Percentiles rank a stretch among this genome's conserved stretches.
Evolutionary conservation across 2,888 invertebrate genomes (phyloP).

Genomic region (Rhagonycha fulva): DNA sequence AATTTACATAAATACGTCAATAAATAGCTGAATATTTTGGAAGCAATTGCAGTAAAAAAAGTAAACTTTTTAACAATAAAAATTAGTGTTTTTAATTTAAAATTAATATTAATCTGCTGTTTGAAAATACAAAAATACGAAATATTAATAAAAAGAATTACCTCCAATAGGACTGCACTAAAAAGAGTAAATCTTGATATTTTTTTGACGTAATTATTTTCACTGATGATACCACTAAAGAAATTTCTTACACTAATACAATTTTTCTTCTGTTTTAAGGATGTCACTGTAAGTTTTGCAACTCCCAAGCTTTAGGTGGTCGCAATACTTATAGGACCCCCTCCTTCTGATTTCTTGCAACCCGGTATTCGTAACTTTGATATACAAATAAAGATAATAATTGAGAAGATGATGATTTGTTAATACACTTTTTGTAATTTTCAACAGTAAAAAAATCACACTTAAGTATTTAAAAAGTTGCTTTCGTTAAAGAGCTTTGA

Average conservation of each 20-base stretch:
- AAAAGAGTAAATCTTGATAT: neutral
- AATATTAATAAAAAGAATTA: neutral
- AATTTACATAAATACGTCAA: constrained; percentile 5
- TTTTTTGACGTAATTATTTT: neutral
- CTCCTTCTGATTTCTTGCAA: constrained; percentile 37
- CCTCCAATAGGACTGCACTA: neutral
- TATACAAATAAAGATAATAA: constrained; percentile 26
- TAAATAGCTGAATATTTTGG: constrained; percentile 6
- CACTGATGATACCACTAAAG: neutral
- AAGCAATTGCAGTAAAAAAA: neutral
- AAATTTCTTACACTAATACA: neutral
- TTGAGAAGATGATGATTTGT: neutral
- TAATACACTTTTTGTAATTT: neutral
- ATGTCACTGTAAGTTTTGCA: constrained; percentile 44
- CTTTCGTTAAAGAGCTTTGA: neutral
- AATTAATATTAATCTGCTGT: neutral
- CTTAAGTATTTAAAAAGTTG: neutral
- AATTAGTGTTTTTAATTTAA: neutral
- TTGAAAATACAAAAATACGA: neutral
- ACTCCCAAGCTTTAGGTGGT: constrained; percentile 43
- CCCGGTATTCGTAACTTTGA: constrained; percentile 34
- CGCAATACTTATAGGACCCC: constrained; percentile 51
- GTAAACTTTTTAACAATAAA: neutral
- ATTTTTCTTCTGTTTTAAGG: constrained; percentile 40
- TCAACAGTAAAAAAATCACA: neutral